Evolutionary conservation across 2,113 vertebrate genomes (phyloP), one percentile per base, ranked within the genome.

Genomic region (Patagioenas fasciata): DNA sequence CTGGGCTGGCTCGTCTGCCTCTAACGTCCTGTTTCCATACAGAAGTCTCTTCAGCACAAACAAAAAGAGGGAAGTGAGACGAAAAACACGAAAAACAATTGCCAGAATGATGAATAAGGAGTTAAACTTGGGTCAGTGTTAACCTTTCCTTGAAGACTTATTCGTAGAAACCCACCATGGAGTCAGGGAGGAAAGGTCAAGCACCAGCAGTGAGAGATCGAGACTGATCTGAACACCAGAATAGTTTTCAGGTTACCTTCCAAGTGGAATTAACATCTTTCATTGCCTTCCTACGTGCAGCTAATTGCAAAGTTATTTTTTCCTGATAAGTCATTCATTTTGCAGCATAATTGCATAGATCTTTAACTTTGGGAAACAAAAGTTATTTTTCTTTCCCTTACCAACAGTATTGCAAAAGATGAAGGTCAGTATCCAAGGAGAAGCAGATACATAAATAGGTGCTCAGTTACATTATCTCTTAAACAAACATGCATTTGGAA

Each of bases 101-200:
- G 6, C 36, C 58, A 82, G 87, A 79, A 69, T 72, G 61, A 85
- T 25, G 42, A 84, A 50, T 81, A 53, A 78, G 42, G 57, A 67
- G 34, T 81, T 93, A 72, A 69, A 67, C 25, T 79, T 74, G 70
- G 65, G n/a, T 85, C 61, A 74, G 13, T 25, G 80, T 95, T 81
- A 53, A 78, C 69, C 62, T 90, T 80, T 88, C 83, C 65, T 91
- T 85, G 80, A 92, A 94, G 78, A 75, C 20, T 47, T 75, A 42
- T 28, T 86, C 0, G 0, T 66, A 75, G 83, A 94, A 94, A 89
- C 10, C 50, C 50, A 62, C 29, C n/a, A 56, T 15, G 20, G 60
- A 74, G 53, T 25, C 51, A 78, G 69, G 9, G 67, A 83, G 31
- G 53, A 88, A 86, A 92, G 72, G 88, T 90, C 74, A 88, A 84